A percentile compares a stretch with the other conserved stretches of the same genome.
These are phyloP conservation scores for Girardinus metallicus DNA, from an alignment of 2,797 vertebrate genomes.

Conservation along the genomic window DNA sequence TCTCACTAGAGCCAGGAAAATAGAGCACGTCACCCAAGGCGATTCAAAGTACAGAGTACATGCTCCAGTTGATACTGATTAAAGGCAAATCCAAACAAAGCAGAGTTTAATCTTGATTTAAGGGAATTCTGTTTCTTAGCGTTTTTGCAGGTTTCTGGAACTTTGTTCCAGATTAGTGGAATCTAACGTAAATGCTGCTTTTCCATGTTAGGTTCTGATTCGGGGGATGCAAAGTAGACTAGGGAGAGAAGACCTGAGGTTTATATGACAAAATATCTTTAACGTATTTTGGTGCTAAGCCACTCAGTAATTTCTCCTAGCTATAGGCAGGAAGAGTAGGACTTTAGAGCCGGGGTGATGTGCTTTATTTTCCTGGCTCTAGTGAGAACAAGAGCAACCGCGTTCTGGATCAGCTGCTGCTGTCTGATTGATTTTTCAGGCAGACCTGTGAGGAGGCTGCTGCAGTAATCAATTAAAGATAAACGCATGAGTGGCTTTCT, in stretches of 20 bases:
- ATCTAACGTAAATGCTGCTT: too few relatives aligned
- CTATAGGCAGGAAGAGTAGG: neutral
- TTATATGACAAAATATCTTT: neutral
- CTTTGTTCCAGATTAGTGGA: too few relatives aligned
- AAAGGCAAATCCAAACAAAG: neutral
- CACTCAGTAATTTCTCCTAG: neutral
- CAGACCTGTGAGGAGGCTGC: neutral
- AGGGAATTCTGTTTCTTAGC: neutral
- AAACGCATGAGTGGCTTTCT: neutral
- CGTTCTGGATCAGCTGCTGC: neutral
- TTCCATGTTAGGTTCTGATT: too few relatives aligned
- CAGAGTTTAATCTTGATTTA: neutral
- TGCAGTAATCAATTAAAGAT: neutral
- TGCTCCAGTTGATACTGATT: too few relatives aligned
- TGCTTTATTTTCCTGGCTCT: neutral
- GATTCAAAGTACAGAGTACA: too few relatives aligned
- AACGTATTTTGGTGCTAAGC: neutral
- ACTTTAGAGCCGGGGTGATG: neutral
- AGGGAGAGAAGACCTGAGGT: too few relatives aligned
- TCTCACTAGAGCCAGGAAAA: neutral
- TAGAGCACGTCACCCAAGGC: neutral
- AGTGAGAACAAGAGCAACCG: neutral
- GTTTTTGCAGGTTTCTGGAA: neutral
- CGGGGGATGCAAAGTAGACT: too few relatives aligned
- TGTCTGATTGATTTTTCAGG: neutral